Percentiles rank a stretch among this genome's conserved stretches.
Evolutionary conservation across 2,797 vertebrate species (phyloP).

Genomic region (Pristis pectinata): DNA sequence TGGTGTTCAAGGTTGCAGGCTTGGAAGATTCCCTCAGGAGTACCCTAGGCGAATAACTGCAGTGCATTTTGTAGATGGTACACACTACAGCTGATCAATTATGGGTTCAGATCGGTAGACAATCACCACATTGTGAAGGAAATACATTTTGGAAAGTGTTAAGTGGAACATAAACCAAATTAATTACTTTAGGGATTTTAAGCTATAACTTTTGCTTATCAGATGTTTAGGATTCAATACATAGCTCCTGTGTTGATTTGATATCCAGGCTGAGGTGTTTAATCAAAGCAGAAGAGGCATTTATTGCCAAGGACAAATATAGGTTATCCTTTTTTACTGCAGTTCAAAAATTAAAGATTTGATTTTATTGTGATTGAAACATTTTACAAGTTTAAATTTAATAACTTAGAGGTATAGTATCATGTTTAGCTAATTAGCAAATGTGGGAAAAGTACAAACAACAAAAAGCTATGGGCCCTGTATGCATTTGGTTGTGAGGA

Average conservation of each 20-base stretch:
- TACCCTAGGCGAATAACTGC: no score
- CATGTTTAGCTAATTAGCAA: not conserved
- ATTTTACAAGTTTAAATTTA: not conserved
- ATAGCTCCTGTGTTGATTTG: not conserved
- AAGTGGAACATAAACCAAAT: conserved; percentile 9
- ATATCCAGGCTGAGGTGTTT: conserved; percentile 11
- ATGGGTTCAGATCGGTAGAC: not conserved
- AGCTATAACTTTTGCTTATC: not conserved
- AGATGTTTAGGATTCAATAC: not conserved
- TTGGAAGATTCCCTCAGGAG: no score
- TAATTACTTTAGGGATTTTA: not conserved
- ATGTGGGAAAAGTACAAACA: not conserved
- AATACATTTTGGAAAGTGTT: not conserved
- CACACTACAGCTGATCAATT: no score
- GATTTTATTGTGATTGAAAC: not conserved
- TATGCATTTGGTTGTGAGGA: not conserved
- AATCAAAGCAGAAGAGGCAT: conserved; percentile 17
- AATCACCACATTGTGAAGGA: not conserved
- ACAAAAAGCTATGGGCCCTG: not conserved
- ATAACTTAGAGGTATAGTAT: not conserved
- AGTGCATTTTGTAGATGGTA: no score
- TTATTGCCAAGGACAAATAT: conserved; percentile 3
- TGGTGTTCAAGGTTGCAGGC: no score
- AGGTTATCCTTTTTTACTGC: not conserved
- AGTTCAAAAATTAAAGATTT: not conserved